These are phyloP conservation scores for Cheilosia scutellata DNA, from an alignment of 2,888 invertebrate genomes.

Conservation along the genomic window DNA sequence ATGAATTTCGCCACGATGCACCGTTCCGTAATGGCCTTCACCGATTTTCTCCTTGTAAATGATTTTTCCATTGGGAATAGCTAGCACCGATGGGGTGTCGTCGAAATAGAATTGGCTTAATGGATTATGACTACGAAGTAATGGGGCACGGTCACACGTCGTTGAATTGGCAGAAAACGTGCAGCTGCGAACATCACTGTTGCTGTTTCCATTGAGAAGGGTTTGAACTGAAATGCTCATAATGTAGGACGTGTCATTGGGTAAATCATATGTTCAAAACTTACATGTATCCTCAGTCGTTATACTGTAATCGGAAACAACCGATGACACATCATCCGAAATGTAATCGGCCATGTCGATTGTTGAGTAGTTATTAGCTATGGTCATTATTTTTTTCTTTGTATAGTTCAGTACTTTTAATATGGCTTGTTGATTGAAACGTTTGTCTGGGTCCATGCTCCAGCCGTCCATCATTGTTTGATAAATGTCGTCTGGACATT, in stretches of 20 bases:
- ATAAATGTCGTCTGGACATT: conserved; percentile 91
- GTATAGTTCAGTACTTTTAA: conserved; percentile 84
- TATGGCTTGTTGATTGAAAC: conserved; percentile 93
- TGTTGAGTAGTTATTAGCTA: conserved; percentile 75
- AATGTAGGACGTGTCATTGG: background rate
- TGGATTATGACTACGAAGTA: conserved; percentile 60
- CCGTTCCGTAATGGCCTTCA: conserved; percentile 94
- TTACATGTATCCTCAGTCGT: conserved; percentile 68
- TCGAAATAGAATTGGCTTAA: conserved; percentile 67
- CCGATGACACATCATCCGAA: conserved; percentile 71
- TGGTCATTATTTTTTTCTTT: conserved; percentile 73
- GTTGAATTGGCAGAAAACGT: conserved; percentile 64
- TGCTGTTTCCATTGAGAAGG: conserved; percentile 68
- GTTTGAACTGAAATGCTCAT: conserved; percentile 46
- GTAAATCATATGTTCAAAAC: background rate
- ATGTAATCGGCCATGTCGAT: conserved; percentile 58
- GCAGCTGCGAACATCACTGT: conserved; percentile 63
- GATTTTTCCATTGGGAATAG: conserved; percentile 80
- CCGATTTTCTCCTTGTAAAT: conserved; percentile 81
- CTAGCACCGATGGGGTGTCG: conserved; percentile 79
- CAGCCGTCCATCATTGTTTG: conserved; percentile 92
- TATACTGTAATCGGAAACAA: conserved; percentile 67
- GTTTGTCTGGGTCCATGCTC: conserved; percentile 88
- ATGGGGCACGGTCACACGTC: conserved; percentile 63
- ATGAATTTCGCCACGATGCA: conserved; percentile 87